phyloP scores from a whole-genome alignment of 2,797 vertebrate species.

The Choloepus didactylus region DNA sequence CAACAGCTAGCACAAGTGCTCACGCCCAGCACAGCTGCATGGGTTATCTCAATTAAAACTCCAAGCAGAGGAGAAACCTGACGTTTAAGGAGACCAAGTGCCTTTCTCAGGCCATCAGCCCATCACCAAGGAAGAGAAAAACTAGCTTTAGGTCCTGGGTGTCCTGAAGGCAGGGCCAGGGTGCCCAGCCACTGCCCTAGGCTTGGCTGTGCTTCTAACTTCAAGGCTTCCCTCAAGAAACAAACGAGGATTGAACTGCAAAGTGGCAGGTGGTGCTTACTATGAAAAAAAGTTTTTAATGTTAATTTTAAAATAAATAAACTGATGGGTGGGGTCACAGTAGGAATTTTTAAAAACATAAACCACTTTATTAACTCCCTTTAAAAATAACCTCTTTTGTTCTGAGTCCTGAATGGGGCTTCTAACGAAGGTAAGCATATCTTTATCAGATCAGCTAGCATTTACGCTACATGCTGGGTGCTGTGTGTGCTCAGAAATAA shows the following conservation, averaged over 20 bases:
- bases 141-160: neutral
- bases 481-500: neutral
- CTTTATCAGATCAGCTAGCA: neutral
- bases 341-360: neutral
- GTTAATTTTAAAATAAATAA: conserved; percentile 60
- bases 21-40: neutral
- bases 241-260: neutral
- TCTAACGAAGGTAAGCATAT: conserved; percentile 33
- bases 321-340: neutral
- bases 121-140: neutral
- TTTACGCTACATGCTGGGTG: neutral
- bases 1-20: neutral
- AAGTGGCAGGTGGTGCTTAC: neutral
- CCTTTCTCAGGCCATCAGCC: neutral
- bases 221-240: neutral
- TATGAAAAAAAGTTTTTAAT: neutral
- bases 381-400: conserved; percentile 66
- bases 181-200: neutral
- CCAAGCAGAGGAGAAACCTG: neutral
- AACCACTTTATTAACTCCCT: conserved; percentile 1
- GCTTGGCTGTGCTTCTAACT: neutral
- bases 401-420: neutral
- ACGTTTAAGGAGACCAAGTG: neutral
- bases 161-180: neutral
- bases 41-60: neutral